Evolutionary conservation across 2,113 vertebrate genomes (phyloP), one percentile per base, ranked within the genome.

Genomic region (Spilogale gracilis): DNA sequence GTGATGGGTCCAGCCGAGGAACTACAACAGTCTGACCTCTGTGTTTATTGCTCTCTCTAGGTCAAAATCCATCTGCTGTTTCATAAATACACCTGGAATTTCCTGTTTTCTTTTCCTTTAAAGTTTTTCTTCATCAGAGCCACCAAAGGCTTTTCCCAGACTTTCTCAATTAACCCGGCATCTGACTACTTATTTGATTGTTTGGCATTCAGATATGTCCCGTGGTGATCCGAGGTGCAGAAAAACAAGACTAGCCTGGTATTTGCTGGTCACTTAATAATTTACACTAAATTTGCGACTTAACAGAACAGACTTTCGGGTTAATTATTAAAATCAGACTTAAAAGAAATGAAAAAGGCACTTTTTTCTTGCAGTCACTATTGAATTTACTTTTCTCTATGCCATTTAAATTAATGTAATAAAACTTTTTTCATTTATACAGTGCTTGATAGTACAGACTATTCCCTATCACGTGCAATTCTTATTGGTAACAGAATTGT

Each of bases 261-360:
- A 71, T 9, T 80, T 96, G 93, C 18, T 43, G 38, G 11, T 69
- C 74, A 93, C 32, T 90, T 79, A 91, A 58, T 88, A 88, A 96
- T 80, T 98, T 56, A 95, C 84, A 95, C 84, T 83, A 89, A 88
- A 27, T 87, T 58, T 30, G 45, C 79, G 45, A 93, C 60, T 74
- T 92, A 89, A 91, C 45, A 74, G 61, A 81, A 83, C 3, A 65
- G 2, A 65, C 27, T 73, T 94, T 96, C 27, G 25, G 7, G 79
- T 93, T 89, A 87, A 92, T 97, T 95, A 94, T 88, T 95, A 87
- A 96, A 89, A 76, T 94, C 3, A 78, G 43, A 94, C 20, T 87
- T 84, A 92, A 1, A 61, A 87, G 45, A 96, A 93, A 81, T 43
- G 12, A 16, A 83, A 94, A 97, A 65, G 52, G 3, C 16, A 30